Base-by-base conservation (phyloP, 92 coral and sea anemone species). In the Hydrozoanthus gracilis region DNA sequence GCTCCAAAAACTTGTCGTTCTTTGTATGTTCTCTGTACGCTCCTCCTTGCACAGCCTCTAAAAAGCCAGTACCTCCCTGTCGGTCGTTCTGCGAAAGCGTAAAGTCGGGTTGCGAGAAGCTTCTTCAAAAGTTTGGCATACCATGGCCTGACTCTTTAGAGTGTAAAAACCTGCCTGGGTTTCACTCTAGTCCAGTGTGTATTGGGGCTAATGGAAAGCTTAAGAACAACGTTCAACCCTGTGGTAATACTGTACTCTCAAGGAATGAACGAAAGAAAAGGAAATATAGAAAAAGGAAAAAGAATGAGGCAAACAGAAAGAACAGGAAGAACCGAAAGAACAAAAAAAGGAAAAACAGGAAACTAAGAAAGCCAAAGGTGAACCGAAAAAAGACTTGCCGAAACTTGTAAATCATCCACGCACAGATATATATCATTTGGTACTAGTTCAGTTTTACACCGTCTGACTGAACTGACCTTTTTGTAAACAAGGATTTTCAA, bases 1-100 rank as follows among this genome's bases (percentile, higher is more conserved):
- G 85, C 61, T 80, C 85, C 17, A 44, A 46, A 18, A 9, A 65
- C 54, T 47, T 80, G 35, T 51, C 51, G 15, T 46, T 45, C 72
- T 65, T 80, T 80, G n/a, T 80, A 44, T 80, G 85, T 64, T 49
- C 73, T 27, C 51, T 80, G 11, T 67, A 65, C 18, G 72, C 72
- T 2, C 75, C 85, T 17, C 73, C 73, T 11, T 80, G 85, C 6
- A 80, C 51, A 4, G 44, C 13, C 18, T 8, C 20, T 11, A 66
- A 64, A 48, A 7, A 60, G 5, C 74, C 85, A 4, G 10, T 80
- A 15, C 85, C 74, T 10, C 85, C 85, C 16, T 80, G 85, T 10
- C 64, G 73, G 35, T 66, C 61, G 6, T 17, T 80, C 18, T 65
- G 85, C 4, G 60, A 66, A 39, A 80, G 75, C 60, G 85, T 46